phyloP scores from a whole-genome alignment of 30 jellyfish, hydroid and myxozoan species.

The Pseudorhiza aurosa region DNA sequence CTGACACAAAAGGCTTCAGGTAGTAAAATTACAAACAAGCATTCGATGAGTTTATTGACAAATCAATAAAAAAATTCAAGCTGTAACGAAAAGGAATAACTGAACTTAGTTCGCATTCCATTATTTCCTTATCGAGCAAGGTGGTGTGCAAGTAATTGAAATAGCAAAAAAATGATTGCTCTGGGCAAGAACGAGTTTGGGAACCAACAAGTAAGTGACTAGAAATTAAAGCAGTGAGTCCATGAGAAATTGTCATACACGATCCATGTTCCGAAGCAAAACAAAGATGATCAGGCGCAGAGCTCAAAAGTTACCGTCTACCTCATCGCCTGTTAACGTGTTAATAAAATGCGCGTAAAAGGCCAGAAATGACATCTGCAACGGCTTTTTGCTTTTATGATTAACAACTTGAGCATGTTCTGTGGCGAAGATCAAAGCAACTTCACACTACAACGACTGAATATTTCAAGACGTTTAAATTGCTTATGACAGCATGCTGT shows the following conservation, averaged over 20 bases:
- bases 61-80: too few species aligned
- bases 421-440: constrained; percentile 30
- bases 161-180: neutral
- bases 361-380: constrained; percentile 37
- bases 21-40: too few species aligned
- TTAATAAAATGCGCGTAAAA: constrained; percentile 65
- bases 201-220: constrained; percentile 27
- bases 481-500: constrained; percentile 4
- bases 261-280: constrained; percentile 14
- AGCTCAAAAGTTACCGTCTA: constrained; percentile 48
- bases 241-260: constrained; percentile 35
- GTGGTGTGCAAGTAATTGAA: too few species aligned
- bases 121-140: too few species aligned
- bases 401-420: constrained; percentile 8
- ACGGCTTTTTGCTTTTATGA: constrained; percentile 29
- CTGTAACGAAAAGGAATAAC: too few species aligned
- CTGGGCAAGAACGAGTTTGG: neutral
- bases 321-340: constrained; percentile 31
- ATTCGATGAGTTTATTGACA: too few species aligned
- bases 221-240: constrained; percentile 19
- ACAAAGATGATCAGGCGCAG: constrained; percentile 38
- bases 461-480: constrained; percentile 9
- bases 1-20: too few species aligned
- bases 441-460: constrained; percentile 30
- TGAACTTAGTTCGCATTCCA: too few species aligned